Evolutionary conservation across 64 coral and sea anemone genomes (phyloP).

Genomic region (Dendrophyllia cribrosa): DNA sequence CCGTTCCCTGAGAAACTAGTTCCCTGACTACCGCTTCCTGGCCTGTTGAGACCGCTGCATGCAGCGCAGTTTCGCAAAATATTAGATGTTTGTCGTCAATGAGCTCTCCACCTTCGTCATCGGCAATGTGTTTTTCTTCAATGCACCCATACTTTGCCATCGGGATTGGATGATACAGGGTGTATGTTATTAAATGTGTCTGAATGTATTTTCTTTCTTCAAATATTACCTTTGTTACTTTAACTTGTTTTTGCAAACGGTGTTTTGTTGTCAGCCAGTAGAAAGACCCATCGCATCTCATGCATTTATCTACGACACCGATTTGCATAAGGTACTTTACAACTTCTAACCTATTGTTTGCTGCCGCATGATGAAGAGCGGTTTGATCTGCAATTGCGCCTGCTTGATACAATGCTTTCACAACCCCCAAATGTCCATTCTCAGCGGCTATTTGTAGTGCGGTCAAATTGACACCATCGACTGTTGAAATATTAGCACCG

Average conservation of each 20-base stretch:
- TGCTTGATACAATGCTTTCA: not conserved
- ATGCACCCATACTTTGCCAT: no score
- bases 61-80: conserved; percentile 4
- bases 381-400: not conserved
- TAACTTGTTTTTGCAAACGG: no score
- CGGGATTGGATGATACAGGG: no score
- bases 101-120: no score
- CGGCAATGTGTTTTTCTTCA: no score
- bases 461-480: not conserved
- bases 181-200: no score
- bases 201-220: no score
- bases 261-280: not conserved
- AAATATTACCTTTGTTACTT: no score
- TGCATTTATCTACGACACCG: not conserved
- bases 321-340: not conserved
- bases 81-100: no score
- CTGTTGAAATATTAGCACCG: no score
- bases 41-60: not conserved
- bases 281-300: conserved; percentile 1
- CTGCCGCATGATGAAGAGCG: not conserved
- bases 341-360: not conserved
- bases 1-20: not conserved
- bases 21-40: not conserved
- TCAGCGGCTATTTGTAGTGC: conserved; percentile 1
- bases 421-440: not conserved